A percentile compares a stretch with the other conserved stretches of the same genome.
Evolutionary conservation across 1,140 invertebrate genomes (phyloP).

Genomic region (Drosophila sp.): DNA sequence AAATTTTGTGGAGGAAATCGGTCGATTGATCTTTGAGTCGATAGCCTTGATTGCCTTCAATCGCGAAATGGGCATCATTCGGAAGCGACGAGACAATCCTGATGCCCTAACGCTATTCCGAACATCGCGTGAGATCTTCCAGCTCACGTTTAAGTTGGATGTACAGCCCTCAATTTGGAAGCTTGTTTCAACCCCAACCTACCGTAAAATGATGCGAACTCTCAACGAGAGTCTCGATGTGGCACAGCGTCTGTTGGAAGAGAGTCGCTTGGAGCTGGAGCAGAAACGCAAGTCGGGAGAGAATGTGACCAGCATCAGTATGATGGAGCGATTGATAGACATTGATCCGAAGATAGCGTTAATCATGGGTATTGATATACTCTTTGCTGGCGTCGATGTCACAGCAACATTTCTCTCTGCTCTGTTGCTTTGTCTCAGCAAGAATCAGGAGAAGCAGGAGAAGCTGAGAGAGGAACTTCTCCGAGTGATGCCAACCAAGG

Average conservation of each 20-base stretch:
- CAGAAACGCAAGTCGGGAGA: constrained; percentile 37
- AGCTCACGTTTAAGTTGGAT: constrained; percentile 85
- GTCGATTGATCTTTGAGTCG: constrained; percentile 46
- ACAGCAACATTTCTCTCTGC: constrained; percentile 46
- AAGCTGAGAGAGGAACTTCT: constrained; percentile 86
- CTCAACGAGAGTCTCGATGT: constrained; percentile 68
- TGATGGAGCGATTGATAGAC: constrained; percentile 87
- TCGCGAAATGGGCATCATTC: constrained; percentile 53
- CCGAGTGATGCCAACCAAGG: constrained; percentile 67
- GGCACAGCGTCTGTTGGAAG: constrained; percentile 44
- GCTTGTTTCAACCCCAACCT: constrained; percentile 86
- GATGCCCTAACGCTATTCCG: constrained; percentile 34
- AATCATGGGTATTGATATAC: constrained; percentile 89
- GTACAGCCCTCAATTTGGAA: constrained; percentile 88
- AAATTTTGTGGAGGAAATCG: constrained; percentile 46
- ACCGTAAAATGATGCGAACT: constrained; percentile 85
- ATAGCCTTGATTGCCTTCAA: constrained; percentile 44
- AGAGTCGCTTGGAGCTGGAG: constrained; percentile 38
- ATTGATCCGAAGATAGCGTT: constrained; percentile 87
- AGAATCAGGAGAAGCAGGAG: constrained; percentile 85
- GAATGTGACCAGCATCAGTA: constrained; percentile 70
- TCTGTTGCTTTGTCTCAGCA: constrained; percentile 76
- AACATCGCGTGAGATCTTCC: constrained; percentile 24
- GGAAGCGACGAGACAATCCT: constrained; percentile 41
- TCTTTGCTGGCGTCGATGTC: constrained; percentile 90